Conservation (phyloP, 2,797 vertebrate species). For the Pogonophryne albipinna region DNA sequence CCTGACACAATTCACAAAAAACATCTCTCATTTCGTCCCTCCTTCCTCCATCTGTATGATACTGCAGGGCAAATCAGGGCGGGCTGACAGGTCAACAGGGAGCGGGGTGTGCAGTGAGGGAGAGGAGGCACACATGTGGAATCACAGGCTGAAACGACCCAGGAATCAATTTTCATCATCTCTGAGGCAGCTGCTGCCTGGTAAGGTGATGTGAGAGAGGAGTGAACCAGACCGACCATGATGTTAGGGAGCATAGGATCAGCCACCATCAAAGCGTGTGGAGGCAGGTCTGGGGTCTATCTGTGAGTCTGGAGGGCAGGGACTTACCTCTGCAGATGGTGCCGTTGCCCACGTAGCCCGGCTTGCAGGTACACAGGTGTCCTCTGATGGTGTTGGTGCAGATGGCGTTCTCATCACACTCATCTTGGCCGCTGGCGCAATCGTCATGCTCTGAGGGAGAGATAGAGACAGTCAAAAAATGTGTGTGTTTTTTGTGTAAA, state of each 20-base stretch:
- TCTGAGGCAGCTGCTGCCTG: slow-evolving; percentile 60
- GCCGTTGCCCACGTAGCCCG: slow-evolving; percentile 93
- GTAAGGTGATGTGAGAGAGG: slow-evolving; percentile 51
- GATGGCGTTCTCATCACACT: slow-evolving; percentile 92
- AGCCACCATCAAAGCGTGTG: slow-evolving; percentile 26
- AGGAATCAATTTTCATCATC: slow-evolving; percentile 77
- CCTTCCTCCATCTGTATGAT: slow-evolving; percentile 7
- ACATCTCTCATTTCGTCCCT: neutral
- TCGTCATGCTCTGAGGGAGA: slow-evolving; percentile 90
- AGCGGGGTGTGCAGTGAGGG: slow-evolving; percentile 34
- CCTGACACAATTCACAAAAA: neutral
- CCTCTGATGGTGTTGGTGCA: slow-evolving; percentile 94
- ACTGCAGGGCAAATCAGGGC: neutral
- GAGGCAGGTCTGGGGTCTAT: slow-evolving; percentile 2
- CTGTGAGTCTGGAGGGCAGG: slow-evolving; percentile 33
- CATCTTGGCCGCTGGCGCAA: slow-evolving; percentile 85
- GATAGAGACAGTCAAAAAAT: slow-evolving; percentile 25
- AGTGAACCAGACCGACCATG: slow-evolving; percentile 29
- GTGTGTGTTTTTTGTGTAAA: slow-evolving; percentile 26
- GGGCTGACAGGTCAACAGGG: slow-evolving; percentile 35
- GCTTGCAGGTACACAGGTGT: slow-evolving; percentile 95
- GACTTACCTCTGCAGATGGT: slow-evolving; percentile 92
- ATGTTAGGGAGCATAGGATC: slow-evolving; percentile 35
- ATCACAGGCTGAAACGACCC: slow-evolving; percentile 40
- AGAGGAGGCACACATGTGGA: slow-evolving; percentile 25